Conservation (phyloP, 2,888 invertebrate genomes). For the Sminthurides aquaticus region DNA sequence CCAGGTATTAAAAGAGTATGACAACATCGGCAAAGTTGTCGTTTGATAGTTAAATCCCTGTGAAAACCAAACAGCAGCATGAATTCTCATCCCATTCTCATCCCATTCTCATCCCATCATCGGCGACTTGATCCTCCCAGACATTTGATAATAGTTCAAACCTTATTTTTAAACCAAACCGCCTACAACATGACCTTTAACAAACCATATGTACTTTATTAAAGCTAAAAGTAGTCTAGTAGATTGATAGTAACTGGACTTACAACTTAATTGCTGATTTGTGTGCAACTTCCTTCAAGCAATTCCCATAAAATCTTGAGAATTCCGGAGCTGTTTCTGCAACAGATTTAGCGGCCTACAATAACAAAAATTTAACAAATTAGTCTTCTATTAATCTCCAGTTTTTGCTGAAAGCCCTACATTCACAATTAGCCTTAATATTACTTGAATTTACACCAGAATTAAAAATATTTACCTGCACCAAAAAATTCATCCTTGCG, state of each 20-base stretch:
- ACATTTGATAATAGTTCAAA: too few species aligned
- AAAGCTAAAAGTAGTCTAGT: too few species aligned
- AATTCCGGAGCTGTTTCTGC: not conserved
- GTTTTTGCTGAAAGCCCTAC: too few species aligned
- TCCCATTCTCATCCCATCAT: too few species aligned
- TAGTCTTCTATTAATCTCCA: too few species aligned
- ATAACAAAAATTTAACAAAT: not conserved
- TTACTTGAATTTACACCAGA: not conserved
- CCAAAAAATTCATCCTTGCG: slow-evolving; percentile 33
- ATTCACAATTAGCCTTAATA: not conserved
- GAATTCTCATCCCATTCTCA: not conserved
- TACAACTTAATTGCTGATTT: slow-evolving; percentile 39
- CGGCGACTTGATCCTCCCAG: too few species aligned
- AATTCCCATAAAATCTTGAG: slow-evolving; percentile 31
- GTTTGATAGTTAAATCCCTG: slow-evolving; percentile 39
- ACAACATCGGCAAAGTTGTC: slow-evolving; percentile 38
- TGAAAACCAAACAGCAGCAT: not conserved
- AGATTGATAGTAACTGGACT: too few species aligned
- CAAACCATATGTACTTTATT: too few species aligned
- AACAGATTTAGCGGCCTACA: slow-evolving; percentile 15
- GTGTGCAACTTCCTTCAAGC: slow-evolving; percentile 33
- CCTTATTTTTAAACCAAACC: too few species aligned
- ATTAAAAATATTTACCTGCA: slow-evolving; percentile 28
- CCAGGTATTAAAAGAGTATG: slow-evolving; percentile 28
- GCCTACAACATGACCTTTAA: too few species aligned